These are phyloP conservation scores for Geotrypetes seraphini DNA, from an alignment of 2,797 vertebrate genomes.

Conservation along the genomic window DNA sequence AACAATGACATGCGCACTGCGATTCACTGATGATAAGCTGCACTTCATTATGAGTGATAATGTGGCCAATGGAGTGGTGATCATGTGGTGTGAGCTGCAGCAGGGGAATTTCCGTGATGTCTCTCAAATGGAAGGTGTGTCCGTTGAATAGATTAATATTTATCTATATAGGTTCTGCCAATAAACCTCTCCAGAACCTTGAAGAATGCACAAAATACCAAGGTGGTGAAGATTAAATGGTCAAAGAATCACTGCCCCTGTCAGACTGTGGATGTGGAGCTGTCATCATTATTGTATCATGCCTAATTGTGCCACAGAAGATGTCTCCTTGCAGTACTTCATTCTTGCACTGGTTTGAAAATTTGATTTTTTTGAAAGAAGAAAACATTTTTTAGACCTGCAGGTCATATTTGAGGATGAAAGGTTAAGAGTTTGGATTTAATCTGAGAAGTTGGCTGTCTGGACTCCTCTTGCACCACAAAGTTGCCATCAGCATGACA, in stretches of 20 bases:
- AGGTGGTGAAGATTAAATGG: conserved; percentile 79
- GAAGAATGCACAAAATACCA: conserved; percentile 77
- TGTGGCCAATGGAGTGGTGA: conserved; percentile 67
- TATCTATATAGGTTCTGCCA: conserved; percentile 75
- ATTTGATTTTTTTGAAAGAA: too few species aligned
- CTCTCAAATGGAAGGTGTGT: conserved; percentile 87
- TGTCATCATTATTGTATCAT: conserved; percentile 80
- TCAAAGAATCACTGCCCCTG: conserved; percentile 86
- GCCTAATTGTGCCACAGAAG: too few species aligned
- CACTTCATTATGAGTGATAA: conserved; percentile 77
- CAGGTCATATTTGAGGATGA: too few species aligned
- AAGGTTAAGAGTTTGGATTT: too few species aligned
- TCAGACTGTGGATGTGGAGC: conserved; percentile 76
- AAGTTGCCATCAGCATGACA: too few species aligned
- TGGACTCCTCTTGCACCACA: too few species aligned
- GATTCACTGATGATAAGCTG: conserved; percentile 64
- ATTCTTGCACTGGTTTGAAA: conserved; percentile 67
- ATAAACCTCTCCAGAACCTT: conserved; percentile 81
- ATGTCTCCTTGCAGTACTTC: conserved; percentile 88
- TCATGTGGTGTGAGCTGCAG: conserved; percentile 86
- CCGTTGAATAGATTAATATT: conserved; percentile 78
- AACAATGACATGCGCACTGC: conserved; percentile 71
- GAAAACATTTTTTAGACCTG: too few species aligned
- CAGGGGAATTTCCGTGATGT: conserved; percentile 91
- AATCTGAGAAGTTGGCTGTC: too few species aligned